phyloP scores from a whole-genome alignment of 2,797 vertebrate genomes.

The Podargus strigoides region DNA sequence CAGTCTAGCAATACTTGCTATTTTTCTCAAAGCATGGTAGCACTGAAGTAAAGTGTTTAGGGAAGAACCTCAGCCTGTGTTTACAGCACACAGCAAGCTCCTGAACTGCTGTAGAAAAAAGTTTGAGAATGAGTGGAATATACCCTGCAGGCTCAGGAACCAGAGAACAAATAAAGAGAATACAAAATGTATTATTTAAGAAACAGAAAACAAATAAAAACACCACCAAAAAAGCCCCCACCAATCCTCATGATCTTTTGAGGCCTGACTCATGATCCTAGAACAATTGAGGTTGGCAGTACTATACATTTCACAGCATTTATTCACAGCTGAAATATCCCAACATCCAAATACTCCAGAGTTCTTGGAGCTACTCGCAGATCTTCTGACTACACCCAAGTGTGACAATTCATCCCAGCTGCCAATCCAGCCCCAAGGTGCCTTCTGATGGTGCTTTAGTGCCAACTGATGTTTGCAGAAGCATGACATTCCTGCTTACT shows the following conservation, averaged over 20 bases:
- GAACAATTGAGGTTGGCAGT: conserved; percentile 47
- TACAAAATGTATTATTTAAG: conserved; percentile 57
- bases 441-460: conserved; percentile 30
- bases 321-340: conserved; percentile 51
- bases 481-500: conserved; percentile 10
- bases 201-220: conserved; percentile 59
- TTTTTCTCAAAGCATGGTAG: neutral
- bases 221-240: neutral
- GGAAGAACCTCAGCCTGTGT: neutral
- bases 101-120: conserved; percentile 19
- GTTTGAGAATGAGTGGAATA: conserved; percentile 30
- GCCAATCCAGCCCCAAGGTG: conserved; percentile 34
- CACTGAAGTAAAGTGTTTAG: conserved; percentile 17
- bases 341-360: conserved; percentile 30
- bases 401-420: conserved; percentile 47
- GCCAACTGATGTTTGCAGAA: conserved; percentile 28
- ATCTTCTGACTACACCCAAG: conserved; percentile 35
- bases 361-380: neutral
- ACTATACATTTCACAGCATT: conserved; percentile 35
- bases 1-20: neutral
- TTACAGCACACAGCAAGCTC: conserved; percentile 43
- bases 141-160: conserved; percentile 50
- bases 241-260: conserved; percentile 50
- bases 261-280: conserved; percentile 47
- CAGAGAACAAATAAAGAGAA: conserved; percentile 43